Percentiles rank a stretch among this genome's conserved stretches.
Conservation (phyloP, 2,797 vertebrate genomes). For the Pteropus rufus region DNA sequence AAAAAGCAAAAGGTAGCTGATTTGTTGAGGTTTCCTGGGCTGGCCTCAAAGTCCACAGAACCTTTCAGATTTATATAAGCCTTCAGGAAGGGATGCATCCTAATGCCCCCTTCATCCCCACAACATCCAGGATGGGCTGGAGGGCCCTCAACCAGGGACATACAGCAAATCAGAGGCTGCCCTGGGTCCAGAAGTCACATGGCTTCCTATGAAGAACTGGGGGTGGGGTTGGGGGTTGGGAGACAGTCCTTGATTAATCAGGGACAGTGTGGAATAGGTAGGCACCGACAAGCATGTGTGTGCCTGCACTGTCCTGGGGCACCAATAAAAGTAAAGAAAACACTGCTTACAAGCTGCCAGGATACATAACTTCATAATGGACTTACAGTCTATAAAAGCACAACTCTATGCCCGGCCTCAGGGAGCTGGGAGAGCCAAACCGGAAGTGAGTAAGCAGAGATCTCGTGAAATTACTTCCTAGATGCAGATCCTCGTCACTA, state of each 20-base stretch:
- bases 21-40: constrained; percentile 12
- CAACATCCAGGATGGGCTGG: background rate
- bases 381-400: constrained; percentile 36
- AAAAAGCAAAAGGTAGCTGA: background rate
- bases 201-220: background rate
- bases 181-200: background rate
- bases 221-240: background rate
- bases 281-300: background rate
- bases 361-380: background rate
- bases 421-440: background rate
- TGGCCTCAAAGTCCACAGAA: background rate
- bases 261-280: background rate
- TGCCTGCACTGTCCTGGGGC: background rate
- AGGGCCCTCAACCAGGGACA: background rate
- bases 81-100: background rate
- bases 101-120: background rate
- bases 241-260: background rate
- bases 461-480: constrained; percentile 34
- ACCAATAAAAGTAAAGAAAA: constrained; percentile 41
- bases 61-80: background rate
- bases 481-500: background rate
- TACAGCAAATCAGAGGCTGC: background rate
- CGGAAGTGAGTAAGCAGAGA: constrained; percentile 47
- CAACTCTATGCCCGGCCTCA: constrained; percentile 23
- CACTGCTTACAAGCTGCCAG: background rate